Evolutionary conservation across 2,888 invertebrate species (phyloP).

Genomic region (Eupelmus urozonus): DNA sequence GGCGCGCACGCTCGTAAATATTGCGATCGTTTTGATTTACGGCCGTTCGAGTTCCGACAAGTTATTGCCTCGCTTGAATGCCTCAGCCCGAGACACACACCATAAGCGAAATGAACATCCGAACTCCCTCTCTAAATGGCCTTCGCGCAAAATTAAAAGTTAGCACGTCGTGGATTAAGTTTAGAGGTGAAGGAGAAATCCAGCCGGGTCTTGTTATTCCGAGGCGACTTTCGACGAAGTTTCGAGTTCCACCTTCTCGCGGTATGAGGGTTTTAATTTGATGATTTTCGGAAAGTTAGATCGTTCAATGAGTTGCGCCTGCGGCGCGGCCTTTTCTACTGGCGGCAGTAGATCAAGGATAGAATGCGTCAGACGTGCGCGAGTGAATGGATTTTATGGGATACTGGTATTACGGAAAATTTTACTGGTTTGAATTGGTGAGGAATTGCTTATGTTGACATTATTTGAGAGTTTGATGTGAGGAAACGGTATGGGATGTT

Average conservation of each 20-base stretch:
- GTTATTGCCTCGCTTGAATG: constrained; percentile 42
- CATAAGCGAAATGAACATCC: constrained; percentile 27
- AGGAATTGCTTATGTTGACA: no score
- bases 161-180: constrained; percentile 31
- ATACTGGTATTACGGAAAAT: no score
- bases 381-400: no score
- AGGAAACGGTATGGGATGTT: no score
- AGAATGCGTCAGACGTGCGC: background rate
- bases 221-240: background rate
- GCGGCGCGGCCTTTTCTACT: background rate
- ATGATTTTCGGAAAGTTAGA: constrained; percentile 30
- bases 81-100: constrained; percentile 13
- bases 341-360: background rate
- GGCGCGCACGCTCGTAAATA: constrained; percentile 47
- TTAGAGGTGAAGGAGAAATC: background rate
- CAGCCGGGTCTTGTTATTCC: background rate
- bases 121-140: background rate
- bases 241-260: background rate
- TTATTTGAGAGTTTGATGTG: no score
- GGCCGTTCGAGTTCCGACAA: constrained; percentile 30
- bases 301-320: constrained; percentile 1
- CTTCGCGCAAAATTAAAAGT: constrained; percentile 42
- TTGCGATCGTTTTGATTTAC: constrained; percentile 53
- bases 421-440: no score
- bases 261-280: background rate